Evolutionary conservation across 2,888 invertebrate genomes (phyloP), one percentile per base, ranked within the genome.

Genomic region (Torymus tubicola): DNA sequence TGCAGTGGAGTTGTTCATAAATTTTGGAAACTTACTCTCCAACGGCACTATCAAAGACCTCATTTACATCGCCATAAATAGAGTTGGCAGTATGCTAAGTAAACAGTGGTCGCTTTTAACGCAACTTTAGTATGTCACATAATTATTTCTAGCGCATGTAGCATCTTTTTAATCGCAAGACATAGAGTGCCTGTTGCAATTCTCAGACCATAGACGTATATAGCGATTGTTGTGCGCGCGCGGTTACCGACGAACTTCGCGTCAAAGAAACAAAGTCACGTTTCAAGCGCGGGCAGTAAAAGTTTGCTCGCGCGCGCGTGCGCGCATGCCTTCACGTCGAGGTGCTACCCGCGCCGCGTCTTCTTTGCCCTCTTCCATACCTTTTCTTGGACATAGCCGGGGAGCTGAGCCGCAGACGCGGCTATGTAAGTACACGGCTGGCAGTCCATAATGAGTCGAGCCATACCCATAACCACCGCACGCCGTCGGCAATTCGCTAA

Each of bases 321-420:
- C 42, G 31, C 77, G 57, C 73, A 79, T 79, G 21, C 78, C 78
- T 31, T 68, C 72, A 68, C 72, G 68, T 79, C 61, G 24, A 79
- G 68, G 50, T 69, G 55, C 63, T 70, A 63, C 21, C 52, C 16
- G 67, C 57, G 18, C 60, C 61, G 42, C 67, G 52, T 65, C 21
- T 53, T 50, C 71, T 71, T 58, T 64, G 21, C 52, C 53, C 58
- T 67, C 55, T 64, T 55, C 18, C 31, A 14, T n/a, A 60, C 53
- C 67, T 78, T 68, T 78, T 67, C 73, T 71, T 31, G 67, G 73
- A 72, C 53, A 18, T 71, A 53, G 16, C 53, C 11, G 16, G n/a
- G 12, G 52, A 2, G 31, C 60, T 55, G 53, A 16, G n/a, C 64
- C 55, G 18, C 24, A 61, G 52, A 61, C 11, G 67, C 52, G n/a